A percentile compares a stretch with the other conserved stretches of the same genome.
These are phyloP conservation scores for Epinotia bilunana DNA, from an alignment of 2,888 invertebrate species.

Conservation along the genomic window DNA sequence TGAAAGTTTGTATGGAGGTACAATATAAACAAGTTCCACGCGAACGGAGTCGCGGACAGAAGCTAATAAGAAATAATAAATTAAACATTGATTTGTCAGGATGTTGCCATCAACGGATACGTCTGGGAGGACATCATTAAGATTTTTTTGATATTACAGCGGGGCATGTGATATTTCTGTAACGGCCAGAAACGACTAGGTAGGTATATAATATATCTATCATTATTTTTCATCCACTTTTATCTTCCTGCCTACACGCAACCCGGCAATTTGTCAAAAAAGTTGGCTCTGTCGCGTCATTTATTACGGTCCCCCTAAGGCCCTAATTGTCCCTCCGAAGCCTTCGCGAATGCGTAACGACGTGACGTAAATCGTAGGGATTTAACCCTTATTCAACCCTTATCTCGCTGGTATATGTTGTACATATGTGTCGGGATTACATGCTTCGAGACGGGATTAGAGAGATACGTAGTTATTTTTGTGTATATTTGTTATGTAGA, in stretches of 20 bases:
- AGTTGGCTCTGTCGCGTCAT: conserved; percentile 39
- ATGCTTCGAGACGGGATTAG: conserved; percentile 9
- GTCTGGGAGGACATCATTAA: too few relatives aligned
- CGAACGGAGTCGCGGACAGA: too few relatives aligned
- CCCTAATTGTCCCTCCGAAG: conserved; percentile 44
- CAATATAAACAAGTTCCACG: too few relatives aligned
- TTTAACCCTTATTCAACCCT: conserved; percentile 42
- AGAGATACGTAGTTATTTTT: not conserved
- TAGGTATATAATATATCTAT: not conserved
- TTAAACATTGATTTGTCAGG: too few relatives aligned
- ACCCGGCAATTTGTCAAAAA: conserved; percentile 43
- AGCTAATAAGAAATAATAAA: too few relatives aligned
- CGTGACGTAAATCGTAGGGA: conserved; percentile 44
- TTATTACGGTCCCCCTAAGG: conserved; percentile 37
- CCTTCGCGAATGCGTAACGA: conserved; percentile 41
- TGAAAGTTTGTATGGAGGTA: too few relatives aligned
- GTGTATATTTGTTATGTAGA: too few relatives aligned
- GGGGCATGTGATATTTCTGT: too few relatives aligned
- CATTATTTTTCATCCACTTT: not conserved
- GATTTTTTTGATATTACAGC: too few relatives aligned
- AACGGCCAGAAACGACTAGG: too few relatives aligned
- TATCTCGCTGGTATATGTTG: conserved; percentile 26
- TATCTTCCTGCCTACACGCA: not conserved
- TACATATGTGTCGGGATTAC: conserved; percentile 25
- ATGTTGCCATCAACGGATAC: too few relatives aligned